Percentiles rank a stretch among this genome's conserved stretches.
phyloP scores from a whole-genome alignment of 92 coral and sea anemone species.

The Bergia sp. region DNA sequence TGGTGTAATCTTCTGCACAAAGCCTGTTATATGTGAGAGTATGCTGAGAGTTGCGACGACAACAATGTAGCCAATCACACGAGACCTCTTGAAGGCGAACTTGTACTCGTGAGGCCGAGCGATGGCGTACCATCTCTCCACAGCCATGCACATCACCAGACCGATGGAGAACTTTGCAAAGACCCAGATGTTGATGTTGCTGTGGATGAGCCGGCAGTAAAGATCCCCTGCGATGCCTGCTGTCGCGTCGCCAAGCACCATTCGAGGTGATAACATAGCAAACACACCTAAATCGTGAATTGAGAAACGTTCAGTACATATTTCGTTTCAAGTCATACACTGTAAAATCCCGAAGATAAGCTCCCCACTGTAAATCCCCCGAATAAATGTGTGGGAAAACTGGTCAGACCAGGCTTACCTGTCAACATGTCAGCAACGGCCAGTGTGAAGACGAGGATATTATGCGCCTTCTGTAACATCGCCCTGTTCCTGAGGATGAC shows the following conservation, averaged over 20 bases:
- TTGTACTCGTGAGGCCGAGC: constrained; percentile 14
- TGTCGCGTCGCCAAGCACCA: constrained; percentile 26
- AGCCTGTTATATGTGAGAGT: background rate
- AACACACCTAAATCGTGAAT: background rate
- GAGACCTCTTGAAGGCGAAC: constrained; percentile 16
- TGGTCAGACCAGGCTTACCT: too few species aligned
- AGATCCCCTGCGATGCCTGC: constrained; percentile 28
- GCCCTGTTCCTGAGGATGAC: too few species aligned
- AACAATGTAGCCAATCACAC: background rate
- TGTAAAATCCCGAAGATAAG: too few species aligned
- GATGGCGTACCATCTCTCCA: constrained; percentile 26
- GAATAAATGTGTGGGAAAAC: too few species aligned
- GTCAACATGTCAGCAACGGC: too few species aligned
- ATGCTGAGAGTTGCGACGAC: background rate
- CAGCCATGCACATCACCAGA: constrained; percentile 17
- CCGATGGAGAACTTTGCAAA: constrained; percentile 32
- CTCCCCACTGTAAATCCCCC: too few species aligned
- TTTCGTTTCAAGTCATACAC: too few species aligned
- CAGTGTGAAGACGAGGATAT: too few species aligned
- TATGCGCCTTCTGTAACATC: too few species aligned
- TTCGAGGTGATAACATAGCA: background rate
- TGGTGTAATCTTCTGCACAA: constrained; percentile 27
- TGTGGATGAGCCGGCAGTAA: constrained; percentile 29
- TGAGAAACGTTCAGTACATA: too few species aligned
- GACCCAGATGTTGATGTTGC: constrained; percentile 27